Evolutionary conservation across 2,888 invertebrate species (phyloP).

Genomic region (Strigamia maritima): DNA sequence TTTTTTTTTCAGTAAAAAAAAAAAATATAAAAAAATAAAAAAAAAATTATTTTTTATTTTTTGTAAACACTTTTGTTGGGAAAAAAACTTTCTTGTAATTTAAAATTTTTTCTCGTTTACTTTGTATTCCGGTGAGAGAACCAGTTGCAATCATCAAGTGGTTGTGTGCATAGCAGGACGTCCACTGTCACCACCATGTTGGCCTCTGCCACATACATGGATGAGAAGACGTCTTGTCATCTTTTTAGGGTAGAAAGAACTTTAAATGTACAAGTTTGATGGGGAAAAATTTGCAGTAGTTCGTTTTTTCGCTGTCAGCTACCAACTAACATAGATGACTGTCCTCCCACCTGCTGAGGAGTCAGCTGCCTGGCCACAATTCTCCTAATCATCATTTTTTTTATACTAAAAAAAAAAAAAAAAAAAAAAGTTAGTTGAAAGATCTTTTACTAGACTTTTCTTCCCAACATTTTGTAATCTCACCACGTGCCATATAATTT

Average conservation of each 20-base stretch:
- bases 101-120: not conserved
- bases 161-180: slow-evolving; percentile 12
- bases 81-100: not conserved
- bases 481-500: not conserved
- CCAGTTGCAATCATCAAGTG: slow-evolving; percentile 6
- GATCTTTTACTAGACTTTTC: not conserved
- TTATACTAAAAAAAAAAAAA: not conserved
- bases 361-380: not conserved
- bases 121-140: slow-evolving; percentile 1
- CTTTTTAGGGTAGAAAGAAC: not conserved
- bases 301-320: not conserved
- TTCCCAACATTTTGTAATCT: not conserved
- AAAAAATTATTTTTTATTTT: not conserved
- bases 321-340: not conserved
- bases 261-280: not conserved
- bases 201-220: not conserved
- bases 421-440: not conserved
- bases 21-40: not conserved
- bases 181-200: slow-evolving; percentile 6
- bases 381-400: not conserved
- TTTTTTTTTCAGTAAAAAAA: not conserved
- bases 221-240: slow-evolving; percentile 16
- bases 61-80: too few relatives aligned
- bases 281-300: slow-evolving; percentile 6
- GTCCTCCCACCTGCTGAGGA: slow-evolving; percentile 18